Evolutionary conservation across 2,888 invertebrate species (phyloP).

Genomic region (Empis stercorea): DNA sequence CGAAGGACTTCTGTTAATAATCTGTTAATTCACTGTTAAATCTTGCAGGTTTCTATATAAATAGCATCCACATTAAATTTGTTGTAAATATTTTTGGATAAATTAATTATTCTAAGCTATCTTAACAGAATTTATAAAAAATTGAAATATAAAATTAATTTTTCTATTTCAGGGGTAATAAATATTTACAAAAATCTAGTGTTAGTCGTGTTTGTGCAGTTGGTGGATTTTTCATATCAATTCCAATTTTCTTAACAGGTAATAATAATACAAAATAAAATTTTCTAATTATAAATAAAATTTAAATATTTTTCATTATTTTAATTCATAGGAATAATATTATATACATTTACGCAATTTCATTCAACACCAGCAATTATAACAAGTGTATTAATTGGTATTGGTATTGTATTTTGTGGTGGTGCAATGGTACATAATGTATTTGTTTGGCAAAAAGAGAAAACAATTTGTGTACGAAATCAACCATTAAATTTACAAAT

Average conservation of each 20-base stretch:
- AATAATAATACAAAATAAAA: constrained; percentile 20
- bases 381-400: constrained; percentile 78
- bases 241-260: constrained; percentile 89
- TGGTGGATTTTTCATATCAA: constrained; percentile 87
- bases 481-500: constrained; percentile 28
- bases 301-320: not conserved
- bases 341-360: constrained; percentile 86
- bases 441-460: constrained; percentile 86
- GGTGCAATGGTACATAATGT: constrained; percentile 91
- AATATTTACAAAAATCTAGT: constrained; percentile 84
- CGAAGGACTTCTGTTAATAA: too few relatives aligned
- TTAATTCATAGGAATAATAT: constrained; percentile 64
- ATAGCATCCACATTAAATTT: too few relatives aligned
- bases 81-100: too few relatives aligned
- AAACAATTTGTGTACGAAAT: constrained; percentile 62
- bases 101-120: too few relatives aligned
- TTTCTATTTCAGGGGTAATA: constrained; percentile 61
- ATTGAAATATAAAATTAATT: not conserved
- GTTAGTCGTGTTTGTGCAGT: constrained; percentile 83
- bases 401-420: constrained; percentile 83
- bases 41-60: too few relatives aligned
- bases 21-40: too few relatives aligned
- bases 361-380: constrained; percentile 85
- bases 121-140: too few relatives aligned
- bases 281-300: not conserved